phyloP scores from a whole-genome alignment of 2,888 invertebrate genomes.

The Minunthozetes semirufus region DNA sequence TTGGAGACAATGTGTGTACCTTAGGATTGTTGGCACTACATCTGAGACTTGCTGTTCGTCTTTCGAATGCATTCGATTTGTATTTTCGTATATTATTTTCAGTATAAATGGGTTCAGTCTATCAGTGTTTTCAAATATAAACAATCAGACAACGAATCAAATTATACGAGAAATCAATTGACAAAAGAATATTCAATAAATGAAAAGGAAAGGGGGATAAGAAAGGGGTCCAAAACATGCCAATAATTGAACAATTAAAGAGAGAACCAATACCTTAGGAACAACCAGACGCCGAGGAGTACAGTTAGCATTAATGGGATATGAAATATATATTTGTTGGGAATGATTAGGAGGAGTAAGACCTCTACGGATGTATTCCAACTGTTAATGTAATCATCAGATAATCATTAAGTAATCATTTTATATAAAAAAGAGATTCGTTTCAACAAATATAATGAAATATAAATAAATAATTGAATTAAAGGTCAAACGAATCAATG shows the following conservation, averaged over 20 bases:
- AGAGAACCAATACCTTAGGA: background rate
- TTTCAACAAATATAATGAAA: no score
- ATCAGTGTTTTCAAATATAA: background rate
- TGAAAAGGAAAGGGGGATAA: background rate
- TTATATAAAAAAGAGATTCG: no score
- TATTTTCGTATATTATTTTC: background rate
- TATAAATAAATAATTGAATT: no score
- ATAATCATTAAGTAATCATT: no score
- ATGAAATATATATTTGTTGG: constrained; percentile 3
- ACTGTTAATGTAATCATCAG: constrained; percentile 1
- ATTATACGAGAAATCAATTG: background rate
- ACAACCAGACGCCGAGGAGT: constrained; percentile 14
- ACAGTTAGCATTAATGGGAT: constrained; percentile 20
- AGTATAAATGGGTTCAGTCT: constrained; percentile 10
- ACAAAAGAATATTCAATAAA: background rate
- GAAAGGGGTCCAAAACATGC: no score
- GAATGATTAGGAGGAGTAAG: background rate
- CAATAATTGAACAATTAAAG: no score
- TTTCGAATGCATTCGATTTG: constrained; percentile 5
- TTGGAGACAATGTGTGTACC: background rate
- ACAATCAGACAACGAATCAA: background rate
- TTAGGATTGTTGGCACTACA: background rate
- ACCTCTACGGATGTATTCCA: background rate
- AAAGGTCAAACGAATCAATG: no score
- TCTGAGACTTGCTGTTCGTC: background rate